Evolutionary conservation across 2,797 vertebrate species (phyloP).

Genomic region (Microctenopoma steveboyesi): DNA sequence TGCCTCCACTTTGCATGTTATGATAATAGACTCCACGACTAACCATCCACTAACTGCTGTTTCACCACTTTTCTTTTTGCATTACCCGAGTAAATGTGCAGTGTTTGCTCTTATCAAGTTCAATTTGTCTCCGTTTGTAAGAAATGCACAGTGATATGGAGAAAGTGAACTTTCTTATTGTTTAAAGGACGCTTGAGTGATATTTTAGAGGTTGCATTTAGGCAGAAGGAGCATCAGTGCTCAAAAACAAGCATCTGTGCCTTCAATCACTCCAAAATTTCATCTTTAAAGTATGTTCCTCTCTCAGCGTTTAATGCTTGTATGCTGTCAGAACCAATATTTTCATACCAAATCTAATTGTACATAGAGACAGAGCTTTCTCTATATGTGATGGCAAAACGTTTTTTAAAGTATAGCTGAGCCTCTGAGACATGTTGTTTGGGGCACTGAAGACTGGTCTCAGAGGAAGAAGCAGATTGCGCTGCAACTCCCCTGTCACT

Average conservation of each 20-base stretch:
- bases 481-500: constrained; percentile 6
- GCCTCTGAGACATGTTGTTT: constrained; percentile 19
- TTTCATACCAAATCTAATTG: neutral
- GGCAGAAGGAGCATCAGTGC: constrained; percentile 21
- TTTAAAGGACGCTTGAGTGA: constrained; percentile 25
- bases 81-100: constrained; percentile 20
- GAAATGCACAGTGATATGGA: constrained; percentile 17
- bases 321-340: constrained; percentile 9
- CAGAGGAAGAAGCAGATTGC: constrained; percentile 38
- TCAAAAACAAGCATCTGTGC: constrained; percentile 40
- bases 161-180: constrained; percentile 9
- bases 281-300: constrained; percentile 6
- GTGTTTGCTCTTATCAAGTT: constrained; percentile 22
- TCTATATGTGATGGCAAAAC: constrained; percentile 4
- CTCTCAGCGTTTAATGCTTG: neutral
- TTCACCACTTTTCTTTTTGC: constrained; percentile 6
- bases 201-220: constrained; percentile 27
- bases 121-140: constrained; percentile 31
- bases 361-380: neutral
- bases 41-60: constrained; percentile 1
- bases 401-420: constrained; percentile 20
- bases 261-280: constrained; percentile 31
- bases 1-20: constrained; percentile 27
- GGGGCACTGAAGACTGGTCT: constrained; percentile 27
- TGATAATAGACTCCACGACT: neutral